Percentiles rank a stretch among this genome's conserved stretches.
Evolutionary conservation across 2,797 vertebrate species (phyloP).

Genomic region (Poecilia gillii): DNA sequence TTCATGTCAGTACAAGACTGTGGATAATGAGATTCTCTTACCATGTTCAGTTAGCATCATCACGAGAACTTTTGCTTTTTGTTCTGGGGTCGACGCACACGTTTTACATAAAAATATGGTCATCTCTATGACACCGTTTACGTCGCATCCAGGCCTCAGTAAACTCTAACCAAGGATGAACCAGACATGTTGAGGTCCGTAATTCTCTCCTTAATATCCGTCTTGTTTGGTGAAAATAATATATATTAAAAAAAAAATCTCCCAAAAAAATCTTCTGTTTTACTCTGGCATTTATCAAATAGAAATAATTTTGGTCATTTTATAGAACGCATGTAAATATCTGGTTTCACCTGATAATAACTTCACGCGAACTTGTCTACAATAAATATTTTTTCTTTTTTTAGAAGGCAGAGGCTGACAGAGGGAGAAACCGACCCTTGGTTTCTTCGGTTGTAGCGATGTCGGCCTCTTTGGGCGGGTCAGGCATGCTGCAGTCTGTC

Average conservation of each 20-base stretch:
- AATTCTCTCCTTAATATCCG: neutral
- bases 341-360: neutral
- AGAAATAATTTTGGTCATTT: neutral
- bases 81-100: neutral
- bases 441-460: constrained; percentile 88
- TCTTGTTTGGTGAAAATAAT: neutral
- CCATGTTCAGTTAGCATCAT: neutral
- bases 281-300: neutral
- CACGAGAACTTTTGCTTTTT: neutral
- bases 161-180: neutral
- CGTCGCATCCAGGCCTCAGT: neutral
- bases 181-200: neutral
- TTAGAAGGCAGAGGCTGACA: constrained; percentile 45
- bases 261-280: neutral
- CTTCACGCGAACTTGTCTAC: neutral
- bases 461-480: constrained; percentile 87
- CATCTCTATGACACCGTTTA: neutral
- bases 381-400: constrained; percentile 22
- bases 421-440: constrained; percentile 91
- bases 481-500: constrained; percentile 97
- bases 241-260: neutral
- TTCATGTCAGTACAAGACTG: neutral
- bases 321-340: neutral
- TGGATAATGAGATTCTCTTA: neutral
- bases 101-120: neutral